Base-by-base conservation (phyloP, 2,888 invertebrate species). In the Lithophane socia region DNA sequence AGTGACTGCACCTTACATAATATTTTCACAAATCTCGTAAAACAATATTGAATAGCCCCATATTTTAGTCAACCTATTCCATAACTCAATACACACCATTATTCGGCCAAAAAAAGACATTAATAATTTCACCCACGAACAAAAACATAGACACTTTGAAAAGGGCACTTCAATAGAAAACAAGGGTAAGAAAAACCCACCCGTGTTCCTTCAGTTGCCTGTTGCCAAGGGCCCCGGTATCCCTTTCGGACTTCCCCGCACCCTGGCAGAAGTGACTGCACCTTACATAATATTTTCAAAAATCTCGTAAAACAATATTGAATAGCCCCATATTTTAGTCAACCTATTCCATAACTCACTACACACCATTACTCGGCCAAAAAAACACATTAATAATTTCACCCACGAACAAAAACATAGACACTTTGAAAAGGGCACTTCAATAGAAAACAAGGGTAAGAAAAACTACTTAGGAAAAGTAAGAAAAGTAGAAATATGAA, bases 401-500 rank as follows among this genome's bases (percentile, higher is more conserved):
- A n/a, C 18, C 65, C 56, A 65, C 47, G 52, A 56, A 67, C 52
- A 66, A 82, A 72, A 70, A 79, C 52, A 75, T 42, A 21, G n/a
- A 54, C 18, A 29, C 72, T 69, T 64, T 64, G 65, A 64, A 76
- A 83, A 66, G 49, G 61, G 73, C 86, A 72, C 67, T 83, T 63
- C 56, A 56, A 66, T 74, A 66, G 72, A 74, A 74, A 86, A 84
- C 70, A 76, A 77, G 69, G 52, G 63, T 66, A 86, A 70, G 75
- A 66, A 72, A 83, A 83, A 86, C 86, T 84, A 83, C 77, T 84
- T 67, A 42, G 12, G 37, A 69, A 80, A 83, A 80, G 70, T 76
- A 86, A 74, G 69, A 81, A 65, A 70, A 68, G 72, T 73, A 78
- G 47, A 86, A 76, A 81, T 85, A 85, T 86, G 84, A 85, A 85